Base-by-base conservation (phyloP, 2,113 vertebrate genomes). In the Phasianus colchicus region DNA sequence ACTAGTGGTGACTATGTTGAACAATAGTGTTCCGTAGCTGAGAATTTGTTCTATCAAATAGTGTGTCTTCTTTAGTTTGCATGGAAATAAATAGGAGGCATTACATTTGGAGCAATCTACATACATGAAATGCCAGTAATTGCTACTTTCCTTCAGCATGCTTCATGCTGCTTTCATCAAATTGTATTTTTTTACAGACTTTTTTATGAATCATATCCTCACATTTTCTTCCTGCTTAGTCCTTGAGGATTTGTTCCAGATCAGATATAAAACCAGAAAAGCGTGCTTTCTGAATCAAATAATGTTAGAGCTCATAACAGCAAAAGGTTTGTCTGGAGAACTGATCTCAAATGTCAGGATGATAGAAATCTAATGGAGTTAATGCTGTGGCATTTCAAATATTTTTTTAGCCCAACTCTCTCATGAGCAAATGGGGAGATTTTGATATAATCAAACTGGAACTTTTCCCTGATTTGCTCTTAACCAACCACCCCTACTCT, bases 261-360 rank as follows among this genome's bases (percentile, higher is more conserved):
- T 90, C 55, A 91, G 85, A 92, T 86, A 67, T 47, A 92, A 88
- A 91, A 48, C 42, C 75, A 67, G 84, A 92, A 38, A 11, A 92
- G 61, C 0, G 2, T 71, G 20, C 72, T 91, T 91, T 92, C 69
- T 92, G 38, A 80, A 75, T 78, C 55, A 89, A 88, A 88, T 91
- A 80, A 57, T 32, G 13, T 60, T 77, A 12, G 74, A 89, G 55
- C 38, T 87, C 47, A 52, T 2, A 6, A 27, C 0, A 0, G 69
- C 70, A 19, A 89, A 89, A 89, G 16, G 32, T 92, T 95, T 73
- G 74, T 72, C 48, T 47, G 38, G 6, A 92, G 72, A 90, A 72
- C 43, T 78, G 32, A 34, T 78, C 65, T 86, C 38, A 92, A 86
- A 90, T 88, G 70, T 81, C 88, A 84, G n/a, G 34, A 57, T 48